These are phyloP conservation scores for Spodoptera littoralis DNA, from an alignment of 2,888 invertebrate species.

Conservation along the genomic window DNA sequence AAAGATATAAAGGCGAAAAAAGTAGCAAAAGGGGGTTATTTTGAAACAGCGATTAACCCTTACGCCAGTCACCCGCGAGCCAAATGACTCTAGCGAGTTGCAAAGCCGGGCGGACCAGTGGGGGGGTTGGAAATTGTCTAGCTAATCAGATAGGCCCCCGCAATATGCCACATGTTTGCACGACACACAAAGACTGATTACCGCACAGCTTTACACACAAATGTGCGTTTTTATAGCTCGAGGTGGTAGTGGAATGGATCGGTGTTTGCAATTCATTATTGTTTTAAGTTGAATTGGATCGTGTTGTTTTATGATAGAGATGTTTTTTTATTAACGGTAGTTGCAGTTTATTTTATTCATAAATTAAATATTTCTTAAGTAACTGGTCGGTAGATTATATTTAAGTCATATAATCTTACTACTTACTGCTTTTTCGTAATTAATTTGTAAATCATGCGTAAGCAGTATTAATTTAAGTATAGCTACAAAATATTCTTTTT, in stretches of 20 bases:
- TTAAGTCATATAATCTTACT: no score
- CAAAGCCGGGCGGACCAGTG: conserved; percentile 30
- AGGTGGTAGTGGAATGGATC: conserved; percentile 20
- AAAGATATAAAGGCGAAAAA: conserved; percentile 41
- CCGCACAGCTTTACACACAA: conserved; percentile 61
- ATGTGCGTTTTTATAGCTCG: conserved; percentile 60
- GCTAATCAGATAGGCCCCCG: conserved; percentile 81
- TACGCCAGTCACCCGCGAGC: conserved; percentile 62
- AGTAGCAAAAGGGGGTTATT: conserved; percentile 61
- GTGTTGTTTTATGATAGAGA: no score
- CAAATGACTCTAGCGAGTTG: conserved; percentile 60
- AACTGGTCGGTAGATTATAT: no score
- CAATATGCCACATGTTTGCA: conserved; percentile 83
- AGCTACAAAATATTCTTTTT: no score
- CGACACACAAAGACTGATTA: conserved; percentile 67
- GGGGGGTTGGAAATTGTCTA: conserved; percentile 73
- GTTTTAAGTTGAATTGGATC: no score
- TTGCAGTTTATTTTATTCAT: no score
- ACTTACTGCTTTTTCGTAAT: no score
- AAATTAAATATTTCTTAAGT: no score
- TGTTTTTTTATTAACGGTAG: no score
- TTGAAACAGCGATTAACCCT: conserved; percentile 78
- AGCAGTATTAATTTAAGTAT: no score
- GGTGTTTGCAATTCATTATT: conserved; percentile 6
- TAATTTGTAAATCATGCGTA: no score